A percentile compares a stretch with the other conserved stretches of the same genome.
phyloP scores from a whole-genome alignment of 2,888 invertebrate genomes.

The Drosophila anceps region DNA sequence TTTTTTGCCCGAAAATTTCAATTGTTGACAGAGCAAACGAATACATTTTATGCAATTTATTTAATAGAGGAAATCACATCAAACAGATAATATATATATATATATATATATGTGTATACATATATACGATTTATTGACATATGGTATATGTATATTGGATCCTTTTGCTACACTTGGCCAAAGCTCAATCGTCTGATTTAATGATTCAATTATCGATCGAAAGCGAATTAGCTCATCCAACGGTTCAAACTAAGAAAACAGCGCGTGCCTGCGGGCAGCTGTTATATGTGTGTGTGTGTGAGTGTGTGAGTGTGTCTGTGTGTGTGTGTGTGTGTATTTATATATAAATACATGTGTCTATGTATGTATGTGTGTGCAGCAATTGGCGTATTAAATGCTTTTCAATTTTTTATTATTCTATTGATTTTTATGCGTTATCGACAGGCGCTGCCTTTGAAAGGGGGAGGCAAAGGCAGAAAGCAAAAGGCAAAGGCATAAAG shows the following conservation, averaged over 20 bases:
- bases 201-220: conserved; percentile 61
- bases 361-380: conserved; percentile 14
- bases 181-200: conserved; percentile 11
- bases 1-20: conserved; percentile 18
- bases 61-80: conserved; percentile 8
- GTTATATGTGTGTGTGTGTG: conserved; percentile 7
- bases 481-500: conserved; percentile 18
- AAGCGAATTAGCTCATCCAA: conserved; percentile 43
- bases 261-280: conserved; percentile 30
- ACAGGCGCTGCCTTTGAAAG: conserved; percentile 25
- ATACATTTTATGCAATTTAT: conserved; percentile 3
- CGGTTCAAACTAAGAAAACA: conserved; percentile 28
- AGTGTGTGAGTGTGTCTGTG: not conserved
- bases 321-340: conserved; percentile 4
- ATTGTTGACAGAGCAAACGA: conserved; percentile 11
- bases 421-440: conserved; percentile 67
- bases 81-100: too few relatives aligned
- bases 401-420: conserved; percentile 73
- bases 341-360: not conserved
- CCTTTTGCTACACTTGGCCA: conserved; percentile 3
- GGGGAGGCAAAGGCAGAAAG: not conserved
- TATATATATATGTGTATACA: too few relatives aligned
- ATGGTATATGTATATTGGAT: conserved; percentile 4
- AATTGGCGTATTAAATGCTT: conserved; percentile 66
- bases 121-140: conserved; percentile 4